Evolutionary conservation across 2,888 invertebrate species (phyloP), one percentile per base, ranked within the genome.

Genomic region (Emmelina monodactyla): DNA sequence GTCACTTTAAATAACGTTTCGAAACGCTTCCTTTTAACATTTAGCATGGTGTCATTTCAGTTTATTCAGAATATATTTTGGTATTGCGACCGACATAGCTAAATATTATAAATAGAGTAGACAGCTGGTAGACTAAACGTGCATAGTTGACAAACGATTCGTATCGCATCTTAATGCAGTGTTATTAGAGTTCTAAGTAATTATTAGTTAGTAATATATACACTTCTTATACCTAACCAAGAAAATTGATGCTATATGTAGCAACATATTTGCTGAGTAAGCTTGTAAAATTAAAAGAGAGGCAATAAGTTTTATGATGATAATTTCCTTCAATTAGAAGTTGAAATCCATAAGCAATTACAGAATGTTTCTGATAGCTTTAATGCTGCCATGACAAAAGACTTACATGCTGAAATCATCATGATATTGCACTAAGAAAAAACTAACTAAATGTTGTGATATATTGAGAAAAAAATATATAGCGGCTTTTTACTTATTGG

Each of bases 261-360:
- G 50, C 11, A 44, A 62, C 14, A 65, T 73, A 38, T 66, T 69
- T 35, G n/a, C 31, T 41, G 22, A 34, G 42, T 2, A 14, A 29
- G 14, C 9, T 11, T 12, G 4, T 11, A 9, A 19, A 19, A 19
- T 9, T 19, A 79, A 78, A 57, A 67, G 60, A 42, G 55, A 55
- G 41, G n/a, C n/a, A n/a, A n/a, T 12, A 33, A 28, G 15, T 79
- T 71, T 55, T 76, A 67, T 42, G 69, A 73, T 51, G 44, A 50
- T 4, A 56, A 61, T 22, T 52, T 79, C n/a, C 52, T 58, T 44
- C 68, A 73, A 28, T 46, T 79, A 25, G 76, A 78, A 56, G 39
- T 52, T 22, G 53, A 68, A 41, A 42, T 76, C 35, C 59, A 51
- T 42, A 41, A 43, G 7, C 70, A 78, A 58, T 42, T 75, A 12